Conservation (phyloP, 2,797 vertebrate species). For the Lagorchestes hirsutus region DNA sequence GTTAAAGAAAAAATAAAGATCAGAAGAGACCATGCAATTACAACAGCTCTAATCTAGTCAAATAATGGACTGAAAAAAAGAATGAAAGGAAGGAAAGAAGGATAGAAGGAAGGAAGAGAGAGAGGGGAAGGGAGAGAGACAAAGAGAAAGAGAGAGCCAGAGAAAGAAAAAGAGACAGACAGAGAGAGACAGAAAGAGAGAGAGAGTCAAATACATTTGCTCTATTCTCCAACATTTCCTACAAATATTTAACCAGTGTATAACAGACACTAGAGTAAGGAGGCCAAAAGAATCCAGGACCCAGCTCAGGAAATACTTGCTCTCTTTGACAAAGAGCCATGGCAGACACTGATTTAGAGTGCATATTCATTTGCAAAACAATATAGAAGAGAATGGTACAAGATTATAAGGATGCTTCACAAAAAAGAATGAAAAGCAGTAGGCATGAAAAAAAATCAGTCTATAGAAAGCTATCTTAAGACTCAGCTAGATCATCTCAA, state of each 20-base stretch:
- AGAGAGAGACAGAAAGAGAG: not conserved
- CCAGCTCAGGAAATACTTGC: not conserved
- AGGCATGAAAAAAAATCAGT: not conserved
- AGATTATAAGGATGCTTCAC: not conserved
- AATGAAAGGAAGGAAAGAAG: not conserved
- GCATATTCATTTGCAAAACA: not conserved
- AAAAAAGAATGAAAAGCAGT: not conserved
- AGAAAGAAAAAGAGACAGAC: fast-evolving
- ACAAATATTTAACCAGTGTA: not conserved
- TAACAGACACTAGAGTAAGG: not conserved
- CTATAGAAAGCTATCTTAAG: not conserved
- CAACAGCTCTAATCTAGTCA: no score
- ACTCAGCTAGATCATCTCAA: not conserved
- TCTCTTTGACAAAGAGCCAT: not conserved
- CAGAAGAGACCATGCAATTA: no score
- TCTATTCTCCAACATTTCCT: not conserved
- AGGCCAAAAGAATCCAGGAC: not conserved
- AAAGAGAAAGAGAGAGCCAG: no score
- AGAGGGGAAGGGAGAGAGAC: no score
- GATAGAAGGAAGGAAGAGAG: no score
- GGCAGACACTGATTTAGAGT: not conserved
- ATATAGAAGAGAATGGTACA: not conserved
- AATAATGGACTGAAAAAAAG: no score
- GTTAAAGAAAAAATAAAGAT: no score
- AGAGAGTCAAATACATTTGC: not conserved